Evolutionary conservation across 2,797 vertebrate species (phyloP), one percentile per base, ranked within the genome.

Genomic region (Cercopithecus diana): DNA sequence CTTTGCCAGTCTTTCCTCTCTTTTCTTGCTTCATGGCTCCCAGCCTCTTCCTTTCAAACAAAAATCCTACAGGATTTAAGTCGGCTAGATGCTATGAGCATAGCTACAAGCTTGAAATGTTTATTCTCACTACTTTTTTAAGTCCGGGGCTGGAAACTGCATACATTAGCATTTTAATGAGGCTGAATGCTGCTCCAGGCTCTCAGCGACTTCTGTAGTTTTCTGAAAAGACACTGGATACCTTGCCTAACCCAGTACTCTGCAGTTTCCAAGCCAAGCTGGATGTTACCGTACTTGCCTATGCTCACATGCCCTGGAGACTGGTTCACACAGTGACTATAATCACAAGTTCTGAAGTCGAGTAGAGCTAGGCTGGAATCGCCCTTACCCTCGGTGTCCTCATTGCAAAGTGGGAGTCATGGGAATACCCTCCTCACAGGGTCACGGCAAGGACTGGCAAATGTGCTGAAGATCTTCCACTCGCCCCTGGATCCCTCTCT

Each of bases 21-120:
- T 77, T 39, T 84, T 83, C 58, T 95, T 64, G 45, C 3, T 48
- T 61, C 85, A 87, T 72, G 10, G 5, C 73, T 90, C 75, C 79
- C 33, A 76, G 79, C 58, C 61, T 82, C 61, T 70, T 70, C 48
- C 45, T 92, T 93, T 75, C 87, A 90, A 92, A 97, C 61, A 88
- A 85, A 95, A 97, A 81, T 95, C 58, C 61, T 86, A 39, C 24
- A 91, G 72, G 80, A 73, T 41, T 88, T 96, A 43, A 61, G 84
- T 52, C 55, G 55, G 48, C 80, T 81, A 75, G 90, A 75, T 33
- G 12, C 76, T 28, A 13, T 73, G 61, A 91, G 36, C 41, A 39
- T 12, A 90, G 64, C 39, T n/a, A 55, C 64, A 79, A 67, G 75
- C 67, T 70, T 33, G 43, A 86, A 77, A 76, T 17, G 41, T 61